Percentiles rank a stretch among this genome's conserved stretches.
Evolutionary conservation across 2,888 invertebrate genomes (phyloP).

Genomic region (Eutolmus rufibarbis): DNA sequence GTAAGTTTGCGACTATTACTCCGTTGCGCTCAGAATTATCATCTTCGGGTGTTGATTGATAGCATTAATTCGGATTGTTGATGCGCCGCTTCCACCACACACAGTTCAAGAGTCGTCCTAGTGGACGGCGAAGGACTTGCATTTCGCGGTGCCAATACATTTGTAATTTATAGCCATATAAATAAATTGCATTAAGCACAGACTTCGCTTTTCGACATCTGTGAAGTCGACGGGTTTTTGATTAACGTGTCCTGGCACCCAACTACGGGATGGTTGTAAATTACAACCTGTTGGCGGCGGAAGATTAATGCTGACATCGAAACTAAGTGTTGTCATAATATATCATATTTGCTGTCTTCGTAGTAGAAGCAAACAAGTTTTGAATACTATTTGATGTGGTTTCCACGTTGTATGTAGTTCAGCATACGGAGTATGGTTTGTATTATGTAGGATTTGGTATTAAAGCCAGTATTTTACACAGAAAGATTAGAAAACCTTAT

Average conservation of each 20-base stretch:
- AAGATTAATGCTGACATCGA: constrained; percentile 6
- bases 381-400: background rate
- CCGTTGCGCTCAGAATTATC: background rate
- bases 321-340: constrained; percentile 27
- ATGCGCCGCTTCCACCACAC: background rate
- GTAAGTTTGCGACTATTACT: constrained; percentile 12
- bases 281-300: constrained; percentile 6
- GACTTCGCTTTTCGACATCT: constrained; percentile 14
- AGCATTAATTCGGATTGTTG: constrained; percentile 12
- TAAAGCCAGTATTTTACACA: background rate
- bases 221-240: constrained; percentile 13
- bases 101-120: background rate
- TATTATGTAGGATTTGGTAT: background rate
- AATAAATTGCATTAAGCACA: background rate
- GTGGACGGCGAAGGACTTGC: background rate
- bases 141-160: background rate
- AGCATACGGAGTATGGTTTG: background rate
- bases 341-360: background rate
- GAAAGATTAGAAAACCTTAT: background rate
- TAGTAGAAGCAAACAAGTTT: background rate
- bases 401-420: background rate
- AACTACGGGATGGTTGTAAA: background rate
- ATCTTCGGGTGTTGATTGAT: constrained; percentile 28
- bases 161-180: constrained; percentile 7
- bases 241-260: background rate